Conservation (phyloP, 2,888 invertebrate genomes). For the Macrosiphum euphorbiae region DNA sequence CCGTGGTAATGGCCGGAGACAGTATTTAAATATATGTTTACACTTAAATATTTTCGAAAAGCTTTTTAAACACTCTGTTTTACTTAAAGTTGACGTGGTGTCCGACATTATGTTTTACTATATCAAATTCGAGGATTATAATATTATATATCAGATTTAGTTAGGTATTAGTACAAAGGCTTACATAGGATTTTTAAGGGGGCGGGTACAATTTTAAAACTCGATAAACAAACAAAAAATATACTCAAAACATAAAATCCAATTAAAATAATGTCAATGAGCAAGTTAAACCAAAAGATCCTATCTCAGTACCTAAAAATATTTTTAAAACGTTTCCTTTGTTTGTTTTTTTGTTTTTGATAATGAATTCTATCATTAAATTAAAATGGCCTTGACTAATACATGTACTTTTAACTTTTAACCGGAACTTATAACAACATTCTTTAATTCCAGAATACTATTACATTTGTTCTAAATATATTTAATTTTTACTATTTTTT, state of each 20-base stretch:
- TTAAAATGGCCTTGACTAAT: not conserved
- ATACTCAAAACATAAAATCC: not conserved
- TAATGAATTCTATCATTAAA: not conserved
- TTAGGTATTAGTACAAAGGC: not conserved
- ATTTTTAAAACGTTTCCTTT: not conserved
- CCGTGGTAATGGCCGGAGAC: not conserved
- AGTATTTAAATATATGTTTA: slow-evolving; percentile 5
- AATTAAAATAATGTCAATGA: not conserved
- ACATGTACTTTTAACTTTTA: not conserved
- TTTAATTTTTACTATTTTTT: not conserved
- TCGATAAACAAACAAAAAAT: not conserved
- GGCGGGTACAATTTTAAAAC: not conserved
- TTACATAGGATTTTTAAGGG: not conserved
- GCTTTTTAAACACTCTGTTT: not conserved
- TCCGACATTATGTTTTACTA: not conserved
- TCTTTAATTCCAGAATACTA: not conserved
- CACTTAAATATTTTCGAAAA: not conserved
- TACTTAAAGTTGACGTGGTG: not conserved
- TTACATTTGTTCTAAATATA: not conserved
- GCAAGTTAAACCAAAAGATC: not conserved
- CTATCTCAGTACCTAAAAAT: not conserved
- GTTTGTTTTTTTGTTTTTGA: not conserved
- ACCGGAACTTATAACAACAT: not conserved
- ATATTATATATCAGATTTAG: not conserved
- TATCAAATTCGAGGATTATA: not conserved